A percentile compares a stretch with the other conserved stretches of the same genome.
Evolutionary conservation across 2,113 vertebrate genomes (phyloP).

Genomic region (Clarias batrachus): DNA sequence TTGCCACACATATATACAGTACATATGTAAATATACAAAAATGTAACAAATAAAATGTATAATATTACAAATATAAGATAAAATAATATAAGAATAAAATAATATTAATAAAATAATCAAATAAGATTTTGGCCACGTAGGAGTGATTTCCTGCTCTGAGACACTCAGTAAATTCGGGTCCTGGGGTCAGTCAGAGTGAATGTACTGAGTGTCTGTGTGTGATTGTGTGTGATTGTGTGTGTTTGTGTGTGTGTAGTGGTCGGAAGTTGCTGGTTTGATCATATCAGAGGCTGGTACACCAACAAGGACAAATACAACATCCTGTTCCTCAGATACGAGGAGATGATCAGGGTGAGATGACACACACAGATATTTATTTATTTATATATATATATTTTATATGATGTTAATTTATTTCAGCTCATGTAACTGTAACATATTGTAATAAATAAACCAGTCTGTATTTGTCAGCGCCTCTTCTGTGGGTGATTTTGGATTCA

Average conservation of each 20-base stretch:
- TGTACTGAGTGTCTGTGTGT: background rate
- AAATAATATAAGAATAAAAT: too few species aligned
- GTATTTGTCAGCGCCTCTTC: background rate
- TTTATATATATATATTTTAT: too few species aligned
- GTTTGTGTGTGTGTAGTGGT: conserved; percentile 47
- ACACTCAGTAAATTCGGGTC: background rate
- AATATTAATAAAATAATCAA: background rate
- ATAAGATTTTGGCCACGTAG: background rate
- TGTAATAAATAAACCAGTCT: background rate
- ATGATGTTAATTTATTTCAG: background rate
- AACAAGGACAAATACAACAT: conserved; percentile 72
- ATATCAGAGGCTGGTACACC: conserved; percentile 67
- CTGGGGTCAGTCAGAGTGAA: background rate
- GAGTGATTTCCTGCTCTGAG: background rate
- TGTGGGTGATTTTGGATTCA: background rate
- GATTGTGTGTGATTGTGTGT: background rate
- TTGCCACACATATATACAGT: too few species aligned
- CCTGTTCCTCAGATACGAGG: conserved; percentile 72
- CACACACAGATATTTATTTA: background rate
- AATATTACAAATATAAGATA: too few species aligned
- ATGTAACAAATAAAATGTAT: too few species aligned
- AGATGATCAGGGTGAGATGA: conserved; percentile 71
- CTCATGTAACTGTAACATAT: background rate
- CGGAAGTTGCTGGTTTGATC: conserved; percentile 66
- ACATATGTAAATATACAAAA: too few species aligned